Conservation (phyloP, 2,888 invertebrate species). For the Parelbella ahira region DNA sequence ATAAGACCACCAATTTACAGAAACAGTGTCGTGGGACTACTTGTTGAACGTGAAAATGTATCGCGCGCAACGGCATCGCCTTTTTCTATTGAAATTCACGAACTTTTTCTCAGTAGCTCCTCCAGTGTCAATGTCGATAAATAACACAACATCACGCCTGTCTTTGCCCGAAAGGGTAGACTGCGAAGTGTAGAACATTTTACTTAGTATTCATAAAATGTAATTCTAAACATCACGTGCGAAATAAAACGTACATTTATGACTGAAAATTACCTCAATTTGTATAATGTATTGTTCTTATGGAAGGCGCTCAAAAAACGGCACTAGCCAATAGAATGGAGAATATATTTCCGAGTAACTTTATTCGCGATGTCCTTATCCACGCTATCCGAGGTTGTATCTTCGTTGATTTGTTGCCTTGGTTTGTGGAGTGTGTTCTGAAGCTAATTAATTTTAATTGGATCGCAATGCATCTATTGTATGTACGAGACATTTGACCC, state of each 20-base stretch:
- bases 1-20: slow-evolving; percentile 42
- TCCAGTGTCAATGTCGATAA: too few relatives aligned
- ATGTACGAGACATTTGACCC: slow-evolving; percentile 50
- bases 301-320: slow-evolving; percentile 33
- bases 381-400: slow-evolving; percentile 62
- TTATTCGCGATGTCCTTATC: slow-evolving; percentile 51
- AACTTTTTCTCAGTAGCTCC: too few relatives aligned
- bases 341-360: slow-evolving; percentile 39
- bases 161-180: too few relatives aligned
- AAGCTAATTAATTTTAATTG: slow-evolving; percentile 78
- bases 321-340: slow-evolving; percentile 38
- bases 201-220: too few relatives aligned
- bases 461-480: slow-evolving; percentile 50
- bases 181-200: too few relatives aligned
- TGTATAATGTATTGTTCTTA: too few relatives aligned
- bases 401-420: slow-evolving; percentile 72
- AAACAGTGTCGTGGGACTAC: slow-evolving; percentile 31
- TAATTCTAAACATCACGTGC: too few relatives aligned
- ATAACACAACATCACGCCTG: too few relatives aligned
- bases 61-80: too few relatives aligned
- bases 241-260: too few relatives aligned
- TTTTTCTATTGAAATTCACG: too few relatives aligned
- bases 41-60: slow-evolving; percentile 29
- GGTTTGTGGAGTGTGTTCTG: slow-evolving; percentile 65
- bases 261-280: too few relatives aligned